A percentile compares a stretch with the other conserved stretches of the same genome.
phyloP scores from a whole-genome alignment of 2,888 invertebrate genomes.

The Epinotia brunnichana region DNA sequence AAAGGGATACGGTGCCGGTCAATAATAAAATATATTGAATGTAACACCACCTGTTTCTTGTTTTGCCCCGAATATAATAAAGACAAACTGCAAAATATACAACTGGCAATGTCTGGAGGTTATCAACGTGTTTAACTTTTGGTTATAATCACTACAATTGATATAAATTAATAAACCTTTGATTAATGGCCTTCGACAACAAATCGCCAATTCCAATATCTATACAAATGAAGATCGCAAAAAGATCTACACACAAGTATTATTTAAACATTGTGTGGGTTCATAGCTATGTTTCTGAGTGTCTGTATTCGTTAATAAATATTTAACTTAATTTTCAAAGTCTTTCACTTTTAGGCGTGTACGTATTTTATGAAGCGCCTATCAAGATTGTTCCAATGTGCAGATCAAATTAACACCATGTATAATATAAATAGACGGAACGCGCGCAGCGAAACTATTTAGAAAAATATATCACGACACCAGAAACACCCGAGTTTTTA shows the following conservation, averaged over 20 bases:
- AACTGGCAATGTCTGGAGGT: too few species aligned
- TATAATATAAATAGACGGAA: constrained; percentile 9
- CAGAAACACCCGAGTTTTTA: constrained; percentile 54
- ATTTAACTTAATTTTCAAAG: too few species aligned
- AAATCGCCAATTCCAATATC: background rate
- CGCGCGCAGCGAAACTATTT: constrained; percentile 47
- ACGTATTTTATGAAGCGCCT: background rate
- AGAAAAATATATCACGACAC: constrained; percentile 63
- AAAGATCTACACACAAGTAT: background rate
- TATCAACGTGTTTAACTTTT: too few species aligned
- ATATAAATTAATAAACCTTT: too few species aligned
- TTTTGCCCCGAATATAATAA: too few species aligned
- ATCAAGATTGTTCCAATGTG: background rate
- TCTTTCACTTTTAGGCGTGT: background rate
- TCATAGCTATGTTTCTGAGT: too few species aligned
- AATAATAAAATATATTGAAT: too few species aligned
- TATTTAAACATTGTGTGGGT: background rate
- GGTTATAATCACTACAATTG: too few species aligned
- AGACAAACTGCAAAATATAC: too few species aligned
- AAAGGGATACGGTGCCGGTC: too few species aligned
- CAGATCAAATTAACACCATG: background rate
- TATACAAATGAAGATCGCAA: background rate
- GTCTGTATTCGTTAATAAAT: too few species aligned
- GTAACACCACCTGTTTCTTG: too few species aligned
- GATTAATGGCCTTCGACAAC: background rate